Percentiles rank a stretch among this genome's conserved stretches.
phyloP scores from a whole-genome alignment of 2,888 invertebrate species.

The Mesoligia furuncula region DNA sequence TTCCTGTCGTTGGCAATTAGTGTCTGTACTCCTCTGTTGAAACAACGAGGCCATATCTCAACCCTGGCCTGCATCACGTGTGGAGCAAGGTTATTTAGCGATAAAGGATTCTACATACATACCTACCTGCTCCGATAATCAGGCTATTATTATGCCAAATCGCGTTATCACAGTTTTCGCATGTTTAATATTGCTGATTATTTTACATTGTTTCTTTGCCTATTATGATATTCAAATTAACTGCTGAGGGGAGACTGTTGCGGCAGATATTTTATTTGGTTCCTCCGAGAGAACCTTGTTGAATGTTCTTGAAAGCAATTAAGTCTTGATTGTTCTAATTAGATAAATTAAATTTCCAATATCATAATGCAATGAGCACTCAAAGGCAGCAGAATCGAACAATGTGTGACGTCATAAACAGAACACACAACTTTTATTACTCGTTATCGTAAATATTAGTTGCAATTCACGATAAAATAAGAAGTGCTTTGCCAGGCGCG shows the following conservation, averaged over 20 bases:
- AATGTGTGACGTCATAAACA: constrained; percentile 75
- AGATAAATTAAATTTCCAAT: constrained; percentile 34
- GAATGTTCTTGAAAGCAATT: constrained; percentile 25
- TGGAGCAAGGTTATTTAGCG: constrained; percentile 59
- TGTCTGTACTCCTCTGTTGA: constrained; percentile 53
- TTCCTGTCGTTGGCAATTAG: constrained; percentile 77
- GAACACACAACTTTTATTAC: constrained; percentile 79
- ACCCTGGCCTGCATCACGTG: constrained; percentile 67
- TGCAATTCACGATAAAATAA: constrained; percentile 83
- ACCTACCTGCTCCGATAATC: constrained; percentile 53
- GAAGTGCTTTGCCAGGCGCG: constrained; percentile 77
- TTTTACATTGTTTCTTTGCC: constrained; percentile 20
- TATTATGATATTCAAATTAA: constrained; percentile 11
- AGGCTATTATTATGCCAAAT: constrained; percentile 41
- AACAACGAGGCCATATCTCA: constrained; percentile 60
- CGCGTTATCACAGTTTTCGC: constrained; percentile 40
- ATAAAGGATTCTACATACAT: constrained; percentile 63
- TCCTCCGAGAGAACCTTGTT: background rate
- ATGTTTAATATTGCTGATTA: constrained; percentile 29
- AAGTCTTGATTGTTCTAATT: constrained; percentile 35
- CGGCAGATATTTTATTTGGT: constrained; percentile 18
- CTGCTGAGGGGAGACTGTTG: background rate
- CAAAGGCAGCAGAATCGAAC: constrained; percentile 46
- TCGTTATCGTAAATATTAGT: constrained; percentile 82
- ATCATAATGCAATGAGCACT: constrained; percentile 38